Percentiles rank a stretch among this genome's conserved stretches.
These are phyloP conservation scores for Ericerus pela DNA, from an alignment of 1,140 invertebrate genomes.

Conservation along the genomic window DNA sequence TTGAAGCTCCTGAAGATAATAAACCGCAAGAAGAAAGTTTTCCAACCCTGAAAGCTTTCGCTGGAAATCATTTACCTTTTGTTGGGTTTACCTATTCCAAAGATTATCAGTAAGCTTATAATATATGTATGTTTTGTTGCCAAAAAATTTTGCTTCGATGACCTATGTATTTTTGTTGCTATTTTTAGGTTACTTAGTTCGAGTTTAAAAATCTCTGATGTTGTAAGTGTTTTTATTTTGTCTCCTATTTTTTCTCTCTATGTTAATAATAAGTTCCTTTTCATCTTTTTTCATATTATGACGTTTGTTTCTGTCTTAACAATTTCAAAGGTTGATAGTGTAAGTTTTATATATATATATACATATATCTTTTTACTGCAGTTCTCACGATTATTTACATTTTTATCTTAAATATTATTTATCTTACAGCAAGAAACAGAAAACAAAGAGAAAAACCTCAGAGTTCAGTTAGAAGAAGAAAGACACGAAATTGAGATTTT, in stretches of 20 bases:
- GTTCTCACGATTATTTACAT: too few species aligned
- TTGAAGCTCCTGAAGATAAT: constrained; percentile 92
- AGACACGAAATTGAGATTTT: constrained; percentile 48
- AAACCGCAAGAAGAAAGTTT: constrained; percentile 81
- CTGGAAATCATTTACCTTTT: constrained; percentile 96
- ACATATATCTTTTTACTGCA: background rate
- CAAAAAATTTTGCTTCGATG: too few species aligned
- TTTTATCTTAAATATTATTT: background rate
- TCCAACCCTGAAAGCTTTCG: constrained; percentile 90
- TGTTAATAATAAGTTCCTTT: too few species aligned
- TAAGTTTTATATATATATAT: constrained; percentile 20
- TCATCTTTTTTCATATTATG: constrained; percentile 19
- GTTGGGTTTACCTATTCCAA: constrained; percentile 96
- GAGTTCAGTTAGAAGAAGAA: constrained; percentile 47
- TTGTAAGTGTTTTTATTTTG: background rate
- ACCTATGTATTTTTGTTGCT: too few species aligned
- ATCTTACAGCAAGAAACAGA: background rate
- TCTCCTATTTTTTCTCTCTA: too few species aligned
- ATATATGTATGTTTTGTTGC: too few species aligned
- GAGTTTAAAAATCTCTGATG: too few species aligned
- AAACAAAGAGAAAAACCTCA: background rate
- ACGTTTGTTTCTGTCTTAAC: constrained; percentile 12
- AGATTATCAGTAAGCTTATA: constrained; percentile 54
- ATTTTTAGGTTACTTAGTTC: background rate
- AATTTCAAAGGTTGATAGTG: constrained; percentile 24